Evolutionary conservation across 2,888 invertebrate species (phyloP).

Genomic region (Drosophila prolongata): DNA sequence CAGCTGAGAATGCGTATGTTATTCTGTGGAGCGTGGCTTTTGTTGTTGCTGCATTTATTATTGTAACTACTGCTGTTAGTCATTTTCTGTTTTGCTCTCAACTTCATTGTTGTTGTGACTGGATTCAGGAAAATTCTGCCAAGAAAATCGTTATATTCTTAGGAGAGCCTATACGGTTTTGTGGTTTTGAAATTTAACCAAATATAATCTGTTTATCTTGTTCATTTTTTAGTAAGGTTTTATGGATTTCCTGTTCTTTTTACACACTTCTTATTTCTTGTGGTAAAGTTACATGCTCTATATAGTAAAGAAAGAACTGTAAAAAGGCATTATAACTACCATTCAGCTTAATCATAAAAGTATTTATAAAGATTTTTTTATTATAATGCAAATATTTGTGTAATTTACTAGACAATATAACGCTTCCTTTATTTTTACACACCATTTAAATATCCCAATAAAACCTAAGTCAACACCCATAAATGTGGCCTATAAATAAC

Average conservation of each 20-base stretch:
- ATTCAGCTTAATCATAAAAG: too few relatives aligned
- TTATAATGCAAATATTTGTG: too few relatives aligned
- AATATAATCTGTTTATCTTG: neutral
- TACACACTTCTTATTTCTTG: neutral
- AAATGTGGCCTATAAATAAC: neutral
- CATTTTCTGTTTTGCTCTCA: constrained; percentile 50
- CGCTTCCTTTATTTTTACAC: too few relatives aligned
- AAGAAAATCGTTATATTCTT: constrained; percentile 7
- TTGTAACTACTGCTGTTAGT: constrained; percentile 51
- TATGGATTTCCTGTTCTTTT: neutral
- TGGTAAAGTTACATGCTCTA: constrained; percentile 15
- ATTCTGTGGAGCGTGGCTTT: constrained; percentile 53
- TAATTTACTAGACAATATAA: too few relatives aligned
- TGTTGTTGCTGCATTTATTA: constrained; percentile 29
- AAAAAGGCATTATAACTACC: too few relatives aligned
- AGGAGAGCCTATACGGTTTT: constrained; percentile 1
- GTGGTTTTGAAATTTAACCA: constrained; percentile 11
- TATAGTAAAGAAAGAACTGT: neutral
- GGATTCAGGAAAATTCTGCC: neutral
- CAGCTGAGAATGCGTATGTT: constrained; percentile 29
- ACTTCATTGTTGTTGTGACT: constrained; percentile 22
- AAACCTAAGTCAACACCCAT: neutral
- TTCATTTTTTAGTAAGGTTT: constrained; percentile 17
- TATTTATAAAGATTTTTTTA: too few relatives aligned
- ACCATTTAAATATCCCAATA: too few relatives aligned